Base-by-base conservation (phyloP, 2,113 vertebrate species). In the Bubo bubo region DNA sequence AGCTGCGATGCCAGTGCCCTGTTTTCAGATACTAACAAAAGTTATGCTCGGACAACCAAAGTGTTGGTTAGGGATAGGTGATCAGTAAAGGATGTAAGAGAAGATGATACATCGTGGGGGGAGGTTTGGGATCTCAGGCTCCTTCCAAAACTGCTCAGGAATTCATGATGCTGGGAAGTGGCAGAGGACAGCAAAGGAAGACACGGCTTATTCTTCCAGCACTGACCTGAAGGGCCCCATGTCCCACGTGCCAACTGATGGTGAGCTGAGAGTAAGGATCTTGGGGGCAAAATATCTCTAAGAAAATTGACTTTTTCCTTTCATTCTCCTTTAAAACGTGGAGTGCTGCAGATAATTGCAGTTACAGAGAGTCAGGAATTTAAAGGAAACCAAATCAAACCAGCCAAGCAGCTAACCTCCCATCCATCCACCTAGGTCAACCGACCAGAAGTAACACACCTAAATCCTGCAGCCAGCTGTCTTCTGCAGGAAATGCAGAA, bases 1-100 rank as follows among this genome's bases (percentile, higher is more conserved):
- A 59, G 52, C 8, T 1, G 2, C 5, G 50, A 39, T 2, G 2
- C 2, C 52, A 9, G 24, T 3, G 49, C 43, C 37, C 41, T 19
- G 39, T 0, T 26, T 62, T 20, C 17, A 32, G 19, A 26, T 2
- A 9, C 49, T 13, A 20, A 22, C 41, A 15, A 39, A 39, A 32
- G 24, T 8, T 60, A 62, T 45, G 79, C 49, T 9, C 6, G 62
- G 67, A 32, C 21, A 47, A 12, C 2, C 27, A 6, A 21, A 27
- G 21, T 0, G 32, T 4, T 22, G 55, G 41, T 22, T 10, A 41
- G 24, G 28, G 37, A 43, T 1, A 8, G 41, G 52, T 2, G 5
- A 34, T 7, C 30, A 14, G 32, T 19, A 13, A 47, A 26, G 49
- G 77, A 43, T 20, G 32, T 7, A 30, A 41, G 53, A 50, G 39